Base-by-base conservation (phyloP, 2,113 vertebrate species). In the Ctenomys sociabilis region DNA sequence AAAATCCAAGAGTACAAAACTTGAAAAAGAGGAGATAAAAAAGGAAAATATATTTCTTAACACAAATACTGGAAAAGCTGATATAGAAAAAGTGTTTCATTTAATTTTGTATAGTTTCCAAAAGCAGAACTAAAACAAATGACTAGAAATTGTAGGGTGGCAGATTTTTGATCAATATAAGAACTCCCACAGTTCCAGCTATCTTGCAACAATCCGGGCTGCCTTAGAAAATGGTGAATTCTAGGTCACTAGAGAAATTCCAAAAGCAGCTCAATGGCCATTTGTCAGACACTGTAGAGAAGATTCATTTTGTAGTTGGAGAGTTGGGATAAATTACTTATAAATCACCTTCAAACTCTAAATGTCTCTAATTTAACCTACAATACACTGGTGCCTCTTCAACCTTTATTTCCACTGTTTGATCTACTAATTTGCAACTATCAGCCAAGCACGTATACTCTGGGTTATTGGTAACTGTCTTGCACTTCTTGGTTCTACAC, bases 41-140 rank as follows among this genome's bases (percentile, higher is more conserved):
- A 75, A 92, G 10, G 19, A 93, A 37, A 75, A 26, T 24, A 14
- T 73, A 77, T 89, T 81, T 91, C 63, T 32, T 66, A 66, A 80
- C 35, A 89, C 16, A 61, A 73, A 45, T 37, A 73, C 43, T 59
- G 45, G 22, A 88, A 87, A 30, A 83, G 16, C 6, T 54, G 63
- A 75, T 78, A 82, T 35, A 16, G 66, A 85, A 49, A 84, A 30
- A n/a, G 17, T 14, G 17, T 28, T 66, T 49, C 10, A 68, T 93
- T 40, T 35, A 80, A 16, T 75, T 89, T 89, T 90, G 17, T 81
- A 45, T 86, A 54, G 35, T 93, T 96, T 95, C 37, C 86, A 35
- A 81, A 95, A 87, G n/a, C 28, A 78, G 32, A 85, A 87, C 30
- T 95, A 93, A 91, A 78, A 95, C 66, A 89, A 95, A 52, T 90